phyloP scores from a whole-genome alignment of 1,140 invertebrate species.

The Paracyclopina nana region DNA sequence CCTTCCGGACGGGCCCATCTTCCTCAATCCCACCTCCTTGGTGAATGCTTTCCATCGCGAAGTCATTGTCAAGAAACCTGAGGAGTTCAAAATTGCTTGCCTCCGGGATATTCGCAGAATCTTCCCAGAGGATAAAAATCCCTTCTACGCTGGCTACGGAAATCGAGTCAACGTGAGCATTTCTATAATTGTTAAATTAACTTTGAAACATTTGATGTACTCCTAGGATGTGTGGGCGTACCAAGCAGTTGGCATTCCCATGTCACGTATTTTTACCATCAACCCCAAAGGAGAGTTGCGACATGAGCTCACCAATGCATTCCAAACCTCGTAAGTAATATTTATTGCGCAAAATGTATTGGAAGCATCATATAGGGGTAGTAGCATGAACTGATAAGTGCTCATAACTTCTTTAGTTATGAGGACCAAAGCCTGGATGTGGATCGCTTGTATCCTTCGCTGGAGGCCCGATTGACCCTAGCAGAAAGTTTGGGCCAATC shows the following conservation, averaged over 20 bases:
- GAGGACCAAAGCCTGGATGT: no score
- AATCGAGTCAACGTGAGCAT: constrained; percentile 90
- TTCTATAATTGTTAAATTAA: no score
- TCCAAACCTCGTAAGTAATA: constrained; percentile 79
- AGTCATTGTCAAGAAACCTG: constrained; percentile 98
- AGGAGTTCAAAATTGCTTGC: constrained; percentile 97
- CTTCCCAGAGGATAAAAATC: constrained; percentile 62
- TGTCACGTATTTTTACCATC: constrained; percentile 91
- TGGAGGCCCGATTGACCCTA: no score
- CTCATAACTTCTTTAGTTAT: no score
- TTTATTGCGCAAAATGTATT: no score
- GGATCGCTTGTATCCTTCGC: no score
- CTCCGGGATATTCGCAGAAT: constrained; percentile 81
- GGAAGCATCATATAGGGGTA: no score
- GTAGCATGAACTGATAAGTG: no score
- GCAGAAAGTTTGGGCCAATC: no score
- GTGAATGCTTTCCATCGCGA: constrained; percentile 91
- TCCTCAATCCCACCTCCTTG: constrained; percentile 90
- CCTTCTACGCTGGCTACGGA: constrained; percentile 97
- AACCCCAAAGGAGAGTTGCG: constrained; percentile 91
- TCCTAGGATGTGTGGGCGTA: constrained; percentile 99
- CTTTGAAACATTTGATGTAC: no score
- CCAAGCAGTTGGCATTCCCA: constrained; percentile 84
- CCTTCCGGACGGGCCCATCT: constrained; percentile 83
- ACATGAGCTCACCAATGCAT: constrained; percentile 83